Evolutionary conservation across 2,888 invertebrate genomes (phyloP), one percentile per base, ranked within the genome.

Genomic region (Drosophila recens): DNA sequence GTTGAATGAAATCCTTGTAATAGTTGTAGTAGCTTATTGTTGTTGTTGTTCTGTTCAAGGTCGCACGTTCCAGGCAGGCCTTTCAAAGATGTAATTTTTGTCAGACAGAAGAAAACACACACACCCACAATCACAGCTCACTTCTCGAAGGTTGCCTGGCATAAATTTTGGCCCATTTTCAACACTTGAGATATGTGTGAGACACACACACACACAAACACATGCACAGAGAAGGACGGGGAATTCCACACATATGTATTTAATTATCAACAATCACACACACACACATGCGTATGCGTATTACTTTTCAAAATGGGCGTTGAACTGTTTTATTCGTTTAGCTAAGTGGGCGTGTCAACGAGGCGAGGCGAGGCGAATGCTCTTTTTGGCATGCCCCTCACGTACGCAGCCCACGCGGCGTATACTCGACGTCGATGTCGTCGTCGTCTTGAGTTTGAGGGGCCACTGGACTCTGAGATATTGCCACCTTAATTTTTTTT

Each of bases 161-260:
- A 79, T 80, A 76, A 74, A 82, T 79, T 69, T 70, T 69, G 65
- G 62, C 53, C 75, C 66, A 81, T 66, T 85, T 84, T 81, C 85
- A 84, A 73, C 85, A 82, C 83, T 80, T 72, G 43, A 71, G 72
- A 77, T 76, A 67, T 68, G 53, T 59, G 67, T 43, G 59, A 70
- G 62, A 65, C 67, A 61, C 61, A 72, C 65, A 43, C 30, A 42
- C 48, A 36, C 57, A 49, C 48, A 15, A 6, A 65, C 67, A 61
- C 61, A 72, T 63, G 42, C 30, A 42, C 48, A 40, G 48, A 54
- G 20, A 27, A 4, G 15, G 9, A 20, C 3, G 20, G 15, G 20
- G 17, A 30, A 15, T 13, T 20, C 38, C 49, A 17, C 56, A 46
- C 54, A 53, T 62, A 64, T 43, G 57, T 59, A 56, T 59, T 34